Percentiles rank a stretch among this genome's conserved stretches.
Conservation (phyloP, 2,888 invertebrate genomes). For the Ormia ochracea region DNA sequence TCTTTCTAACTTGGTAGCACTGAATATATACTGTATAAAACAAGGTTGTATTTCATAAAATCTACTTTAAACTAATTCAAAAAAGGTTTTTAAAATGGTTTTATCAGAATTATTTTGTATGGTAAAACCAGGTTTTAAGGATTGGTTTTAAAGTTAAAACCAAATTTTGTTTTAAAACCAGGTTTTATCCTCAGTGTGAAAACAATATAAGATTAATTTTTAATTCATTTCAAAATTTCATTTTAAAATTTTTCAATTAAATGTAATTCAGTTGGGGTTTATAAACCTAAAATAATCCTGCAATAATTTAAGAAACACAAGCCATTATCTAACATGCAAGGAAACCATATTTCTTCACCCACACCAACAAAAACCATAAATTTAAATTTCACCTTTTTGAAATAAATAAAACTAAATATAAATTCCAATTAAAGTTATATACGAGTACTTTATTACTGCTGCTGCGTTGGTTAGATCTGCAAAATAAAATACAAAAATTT, state of each 20-base stretch:
- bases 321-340: not conserved
- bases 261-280: not conserved
- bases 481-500: slow-evolving; percentile 1
- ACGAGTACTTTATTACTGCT: not conserved
- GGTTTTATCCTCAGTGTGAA: too few species aligned
- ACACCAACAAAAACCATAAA: not conserved
- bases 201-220: too few species aligned
- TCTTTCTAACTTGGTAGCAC: too few species aligned
- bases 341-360: not conserved
- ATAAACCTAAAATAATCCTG: not conserved
- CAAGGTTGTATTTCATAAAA: too few species aligned
- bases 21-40: too few species aligned
- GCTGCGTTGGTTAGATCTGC: not conserved
- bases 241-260: not conserved
- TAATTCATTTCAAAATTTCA: not conserved
- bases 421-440: slow-evolving; percentile 39
- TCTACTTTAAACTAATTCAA: too few species aligned
- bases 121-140: too few species aligned
- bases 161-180: too few species aligned
- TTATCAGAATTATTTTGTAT: too few species aligned
- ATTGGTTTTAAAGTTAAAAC: too few species aligned
- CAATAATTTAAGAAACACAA: not conserved
- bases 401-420: slow-evolving; percentile 32
- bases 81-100: too few species aligned
- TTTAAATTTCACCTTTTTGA: slow-evolving; percentile 24